phyloP scores from a whole-genome alignment of 2,113 vertebrate genomes.

The Arizona elegans region DNA sequence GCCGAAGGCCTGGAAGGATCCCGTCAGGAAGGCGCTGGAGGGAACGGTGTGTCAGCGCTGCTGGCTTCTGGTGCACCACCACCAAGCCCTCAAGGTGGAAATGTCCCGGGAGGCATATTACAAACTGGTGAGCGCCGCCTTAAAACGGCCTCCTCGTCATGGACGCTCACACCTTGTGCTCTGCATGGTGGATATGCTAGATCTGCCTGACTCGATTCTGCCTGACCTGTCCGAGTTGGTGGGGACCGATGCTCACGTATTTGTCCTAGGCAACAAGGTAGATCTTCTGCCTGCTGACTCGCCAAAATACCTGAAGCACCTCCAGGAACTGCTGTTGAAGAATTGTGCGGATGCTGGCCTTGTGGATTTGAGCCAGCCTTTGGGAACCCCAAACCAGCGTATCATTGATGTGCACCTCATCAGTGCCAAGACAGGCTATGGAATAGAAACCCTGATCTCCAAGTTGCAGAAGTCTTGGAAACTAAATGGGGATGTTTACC shows the following conservation, averaged over 20 bases:
- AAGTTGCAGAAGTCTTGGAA: conserved; percentile 84
- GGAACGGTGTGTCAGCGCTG: conserved; percentile 81
- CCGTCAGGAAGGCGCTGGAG: conserved; percentile 31
- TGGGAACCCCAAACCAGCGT: neutral
- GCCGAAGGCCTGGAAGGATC: conserved; percentile 56
- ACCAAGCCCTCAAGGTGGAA: conserved; percentile 69
- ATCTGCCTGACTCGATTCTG: conserved; percentile 80
- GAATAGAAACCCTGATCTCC: conserved; percentile 83
- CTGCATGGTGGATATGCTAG: conserved; percentile 82
- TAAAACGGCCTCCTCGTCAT: conserved; percentile 49
- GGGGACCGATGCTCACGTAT: conserved; percentile 54
- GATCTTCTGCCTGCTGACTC: conserved; percentile 81
- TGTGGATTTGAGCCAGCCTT: neutral
- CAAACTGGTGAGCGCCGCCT: conserved; percentile 59
- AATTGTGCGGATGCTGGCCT: conserved; percentile 67
- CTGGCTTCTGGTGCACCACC: conserved; percentile 77
- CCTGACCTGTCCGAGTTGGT: conserved; percentile 69
- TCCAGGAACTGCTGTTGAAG: conserved; percentile 63
- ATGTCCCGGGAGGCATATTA: conserved; percentile 74
- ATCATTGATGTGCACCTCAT: conserved; percentile 80
- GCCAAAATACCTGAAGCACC: conserved; percentile 71
- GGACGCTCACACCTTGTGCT: conserved; percentile 78
- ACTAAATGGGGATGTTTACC: conserved; percentile 85
- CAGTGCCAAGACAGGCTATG: conserved; percentile 92
- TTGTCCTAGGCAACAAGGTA: conserved; percentile 86